phyloP scores from a whole-genome alignment of 2,888 invertebrate species.

The Drosophila paramelanica region DNA sequence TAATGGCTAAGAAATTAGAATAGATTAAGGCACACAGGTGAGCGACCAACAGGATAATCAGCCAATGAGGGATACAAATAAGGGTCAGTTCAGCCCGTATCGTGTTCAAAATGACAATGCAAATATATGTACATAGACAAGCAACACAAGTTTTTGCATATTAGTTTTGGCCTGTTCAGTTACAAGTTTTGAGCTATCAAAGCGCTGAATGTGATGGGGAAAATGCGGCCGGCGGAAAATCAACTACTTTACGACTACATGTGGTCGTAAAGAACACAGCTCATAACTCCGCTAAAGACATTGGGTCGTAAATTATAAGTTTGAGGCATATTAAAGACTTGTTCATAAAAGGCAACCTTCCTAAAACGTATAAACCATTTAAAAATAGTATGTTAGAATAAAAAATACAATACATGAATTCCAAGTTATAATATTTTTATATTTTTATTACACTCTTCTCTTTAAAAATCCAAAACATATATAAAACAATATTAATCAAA shows the following conservation, averaged over 20 bases:
- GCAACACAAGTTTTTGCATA: conserved; percentile 25
- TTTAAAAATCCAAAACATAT: no score
- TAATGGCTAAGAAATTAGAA: conserved; percentile 40
- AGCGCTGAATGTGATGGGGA: neutral
- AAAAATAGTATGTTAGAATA: no score
- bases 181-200: conserved; percentile 18
- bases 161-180: conserved; percentile 1
- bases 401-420: no score
- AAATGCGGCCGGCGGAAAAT: conserved; percentile 7
- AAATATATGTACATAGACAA: conserved; percentile 29
- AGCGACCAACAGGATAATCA: neutral
- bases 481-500: no score
- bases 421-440: no score
- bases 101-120: conserved; percentile 6
- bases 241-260: conserved; percentile 29
- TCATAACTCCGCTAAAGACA: conserved; percentile 15
- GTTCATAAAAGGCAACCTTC: conserved; percentile 5
- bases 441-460: no score
- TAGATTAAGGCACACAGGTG: conserved; percentile 25
- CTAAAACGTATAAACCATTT: neutral
- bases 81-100: neutral
- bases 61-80: neutral
- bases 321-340: neutral
- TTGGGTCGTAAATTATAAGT: conserved; percentile 33
- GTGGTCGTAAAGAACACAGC: conserved; percentile 29